Evolutionary conservation across 2,113 vertebrate genomes (phyloP), one percentile per base, ranked within the genome.

Genomic region (Aix galericulata): DNA sequence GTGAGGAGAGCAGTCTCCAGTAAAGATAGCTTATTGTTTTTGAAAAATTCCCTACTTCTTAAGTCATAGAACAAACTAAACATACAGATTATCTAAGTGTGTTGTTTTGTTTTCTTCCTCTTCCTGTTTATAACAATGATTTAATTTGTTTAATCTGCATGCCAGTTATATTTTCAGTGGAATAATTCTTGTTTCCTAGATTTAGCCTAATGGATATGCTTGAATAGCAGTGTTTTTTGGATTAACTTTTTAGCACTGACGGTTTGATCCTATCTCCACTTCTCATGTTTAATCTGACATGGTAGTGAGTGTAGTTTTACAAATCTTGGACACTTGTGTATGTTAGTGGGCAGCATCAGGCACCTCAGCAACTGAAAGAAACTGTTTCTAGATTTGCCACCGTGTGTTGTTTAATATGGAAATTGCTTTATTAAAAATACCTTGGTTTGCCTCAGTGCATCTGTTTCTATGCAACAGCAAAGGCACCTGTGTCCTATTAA

Each of bases 381-480:
- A 46, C 50, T 58, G 12, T 76, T 89, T 94, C 55, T 53, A 88
- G 56, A 84, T 69, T 91, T 72, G 96, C 89, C 22, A 73, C 53
- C 44, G 78, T 73, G 58, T 13, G 66, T 75, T 92, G 59, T 89
- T 52, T 95, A 86, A 95, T 95, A 77, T 71, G 82, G 62, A 91
- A 91, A 88, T 92, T 63, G 69, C 82, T 92, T 95, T 91, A 95
- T 96, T 93, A 86, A 95, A 95, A 96, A 89, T 82, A 95, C 83
- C 77, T 92, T 31, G 17, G 62, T 66, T 91, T 2, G 11, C 67
- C 82, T 97, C 40, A 69, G 58, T 95, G 34, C 59, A 84, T 82
- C 84, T 82, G 85, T 94, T 93, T 55, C 93, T 77, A 59, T 86
- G 91, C 69, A 93, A 88, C 82, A 96, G 80, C 78, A 86, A 93